Percentiles rank a stretch among this genome's conserved stretches.
Conservation (phyloP, 2,113 vertebrate species). For the pig (Sus scrofa) region DNA sequence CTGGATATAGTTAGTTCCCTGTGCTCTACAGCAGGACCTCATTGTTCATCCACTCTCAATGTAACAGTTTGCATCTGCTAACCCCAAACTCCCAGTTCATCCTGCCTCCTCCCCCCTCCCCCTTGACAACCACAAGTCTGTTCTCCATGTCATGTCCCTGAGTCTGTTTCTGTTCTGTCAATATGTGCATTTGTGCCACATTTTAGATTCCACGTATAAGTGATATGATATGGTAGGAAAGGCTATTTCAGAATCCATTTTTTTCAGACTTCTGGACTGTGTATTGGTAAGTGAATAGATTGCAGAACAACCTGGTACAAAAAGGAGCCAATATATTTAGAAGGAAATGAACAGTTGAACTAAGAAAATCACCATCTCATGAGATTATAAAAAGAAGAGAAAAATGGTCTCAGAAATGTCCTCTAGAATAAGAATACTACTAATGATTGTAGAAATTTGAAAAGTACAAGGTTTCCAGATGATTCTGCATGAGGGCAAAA, state of each 20-base stretch:
- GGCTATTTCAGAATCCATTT: conserved; percentile 42
- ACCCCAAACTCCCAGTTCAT: no score
- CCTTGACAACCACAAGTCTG: no score
- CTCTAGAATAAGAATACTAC: background rate
- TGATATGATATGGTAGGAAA: background rate
- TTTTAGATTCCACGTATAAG: no score
- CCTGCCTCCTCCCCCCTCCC: no score
- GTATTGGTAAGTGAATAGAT: fast-evolving
- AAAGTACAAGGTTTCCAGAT: background rate
- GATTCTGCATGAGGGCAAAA: background rate
- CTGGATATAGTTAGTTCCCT: no score
- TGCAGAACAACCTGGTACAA: background rate
- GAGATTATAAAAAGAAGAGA: background rate
- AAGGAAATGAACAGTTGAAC: background rate
- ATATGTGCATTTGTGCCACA: no score
- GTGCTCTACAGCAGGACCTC: no score
- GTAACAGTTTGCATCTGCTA: no score
- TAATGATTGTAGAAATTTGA: background rate
- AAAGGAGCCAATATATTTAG: background rate
- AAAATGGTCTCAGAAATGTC: background rate
- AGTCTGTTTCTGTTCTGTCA: no score
- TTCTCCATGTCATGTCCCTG: no score
- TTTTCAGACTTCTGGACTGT: background rate
- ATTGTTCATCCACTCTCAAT: no score
- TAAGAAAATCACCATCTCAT: background rate